Percentiles rank a stretch among this genome's conserved stretches.
phyloP scores from a whole-genome alignment of 2,888 invertebrate genomes.

The Dascillus cervinus region DNA sequence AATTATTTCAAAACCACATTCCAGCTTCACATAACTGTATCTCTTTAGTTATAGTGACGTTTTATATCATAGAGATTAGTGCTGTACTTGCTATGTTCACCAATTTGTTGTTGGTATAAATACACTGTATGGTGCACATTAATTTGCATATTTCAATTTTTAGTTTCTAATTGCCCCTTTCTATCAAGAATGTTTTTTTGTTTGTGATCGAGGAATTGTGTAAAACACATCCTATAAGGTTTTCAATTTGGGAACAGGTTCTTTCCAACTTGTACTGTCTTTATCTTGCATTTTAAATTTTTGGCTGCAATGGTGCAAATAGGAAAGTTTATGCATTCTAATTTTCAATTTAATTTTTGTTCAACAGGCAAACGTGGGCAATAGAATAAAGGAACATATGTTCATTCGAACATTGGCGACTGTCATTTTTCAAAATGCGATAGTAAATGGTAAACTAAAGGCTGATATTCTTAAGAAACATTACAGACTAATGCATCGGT shows the following conservation, averaged over 20 bases:
- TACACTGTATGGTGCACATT: neutral
- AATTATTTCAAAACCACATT: constrained; percentile 8
- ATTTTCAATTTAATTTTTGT: constrained; percentile 16
- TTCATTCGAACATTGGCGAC: neutral
- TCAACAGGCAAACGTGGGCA: constrained; percentile 59
- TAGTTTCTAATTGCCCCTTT: too few species aligned
- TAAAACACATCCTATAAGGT: neutral
- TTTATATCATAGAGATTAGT: constrained; percentile 38
- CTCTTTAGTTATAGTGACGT: constrained; percentile 26
- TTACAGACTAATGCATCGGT: neutral
- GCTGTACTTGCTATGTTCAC: constrained; percentile 41
- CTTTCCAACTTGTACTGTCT: too few species aligned
- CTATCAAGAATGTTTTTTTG: too few species aligned
- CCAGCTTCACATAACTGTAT: constrained; percentile 6
- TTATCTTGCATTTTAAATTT: too few species aligned
- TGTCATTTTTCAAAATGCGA: neutral
- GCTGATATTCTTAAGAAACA: neutral
- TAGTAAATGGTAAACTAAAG: neutral
- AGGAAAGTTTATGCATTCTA: too few species aligned
- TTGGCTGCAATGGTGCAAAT: too few species aligned
- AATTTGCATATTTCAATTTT: too few species aligned
- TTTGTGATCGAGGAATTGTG: neutral
- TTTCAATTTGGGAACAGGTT: too few species aligned
- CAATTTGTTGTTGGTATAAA: constrained; percentile 17
- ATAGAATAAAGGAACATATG: constrained; percentile 33